Base-by-base conservation (phyloP, 2,888 invertebrate genomes). In the Cephalotes varians region DNA sequence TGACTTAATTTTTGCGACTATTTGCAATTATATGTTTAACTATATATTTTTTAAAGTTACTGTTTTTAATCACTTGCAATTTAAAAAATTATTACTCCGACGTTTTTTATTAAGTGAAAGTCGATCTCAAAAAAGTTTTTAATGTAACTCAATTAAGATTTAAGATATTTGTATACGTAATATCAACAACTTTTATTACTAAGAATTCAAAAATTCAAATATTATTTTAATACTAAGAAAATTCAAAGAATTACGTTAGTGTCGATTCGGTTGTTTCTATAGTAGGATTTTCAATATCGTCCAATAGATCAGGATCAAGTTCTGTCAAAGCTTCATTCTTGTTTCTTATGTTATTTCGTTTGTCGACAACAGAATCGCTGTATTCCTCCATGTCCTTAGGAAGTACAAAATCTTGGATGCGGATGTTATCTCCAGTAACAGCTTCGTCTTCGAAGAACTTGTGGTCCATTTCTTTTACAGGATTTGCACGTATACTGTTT, bases 271-370 rank as follows among this genome's bases (percentile, higher is more conserved):
- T 54, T 18, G 64, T 21, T 37, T 80, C 85, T 31, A 56, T 7
- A 51, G 84, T 40, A 10, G 83, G 88, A 54, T 79, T 47, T 82
- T 86, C 88, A 37, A 86, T 74, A n/a, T 85, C 80, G 12, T 82
- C 83, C 0, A 83, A 34, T 25, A 84, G 47, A 74, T 82, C 84
- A 25, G 84, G 81, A 71, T 84, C 84, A 10, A 81, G 10, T 25
- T 60, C 47, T 12, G 54, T 18, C 56, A 25, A 37, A 67, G 3
- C 18, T 0, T 47, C 28, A 0, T 12, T 37, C 4, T 73, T 40
- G 12, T 44, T 31, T 2, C 12, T 62, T 44, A 18, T 1, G 44
- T 31, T 37, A 34, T 47, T 31, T 12, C 10, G 21, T 51, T n/a
- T 56, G 21, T 56, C 10, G 1, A 15, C 1, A 54, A n/a, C 2